These are phyloP conservation scores for Sebastes cheni DNA, from an alignment of 2,797 vertebrate genomes.

Conservation along the genomic window DNA sequence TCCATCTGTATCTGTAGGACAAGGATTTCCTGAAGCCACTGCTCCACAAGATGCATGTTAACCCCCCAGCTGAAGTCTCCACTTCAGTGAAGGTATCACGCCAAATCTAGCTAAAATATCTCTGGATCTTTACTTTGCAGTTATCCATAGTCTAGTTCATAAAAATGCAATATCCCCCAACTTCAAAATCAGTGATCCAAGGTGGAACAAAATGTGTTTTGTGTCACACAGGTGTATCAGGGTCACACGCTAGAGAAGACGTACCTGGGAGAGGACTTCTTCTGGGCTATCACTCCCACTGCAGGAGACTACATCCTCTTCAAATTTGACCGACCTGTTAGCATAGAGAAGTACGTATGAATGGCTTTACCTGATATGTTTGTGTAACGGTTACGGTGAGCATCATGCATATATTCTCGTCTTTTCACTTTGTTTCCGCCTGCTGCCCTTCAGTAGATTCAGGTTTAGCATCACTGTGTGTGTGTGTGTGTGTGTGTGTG, in stretches of 20 bases:
- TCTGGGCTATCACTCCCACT: slow-evolving; percentile 95
- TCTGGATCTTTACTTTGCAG: not conserved
- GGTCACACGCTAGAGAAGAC: slow-evolving; percentile 96
- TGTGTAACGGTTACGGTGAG: not conserved
- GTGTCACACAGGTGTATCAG: slow-evolving; percentile 88
- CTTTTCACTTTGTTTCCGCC: not conserved
- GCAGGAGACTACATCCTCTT: slow-evolving; percentile 95
- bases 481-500: slow-evolving; percentile 1
- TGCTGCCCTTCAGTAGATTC: slow-evolving; percentile 18
- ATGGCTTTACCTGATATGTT: not conserved
- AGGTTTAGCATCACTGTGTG: slow-evolving; percentile 9
- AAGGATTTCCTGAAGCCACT: slow-evolving; percentile 98
- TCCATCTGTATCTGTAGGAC: slow-evolving; percentile 82
- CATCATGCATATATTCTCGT: not conserved
- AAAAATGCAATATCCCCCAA: not conserved
- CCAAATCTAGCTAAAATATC: not conserved
- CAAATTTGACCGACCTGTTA: slow-evolving; percentile 95
- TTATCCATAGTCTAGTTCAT: not conserved
- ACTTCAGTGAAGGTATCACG: slow-evolving; percentile 92
- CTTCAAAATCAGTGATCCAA: not conserved
- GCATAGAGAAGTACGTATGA: slow-evolving; percentile 89
- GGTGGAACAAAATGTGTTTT: not conserved
- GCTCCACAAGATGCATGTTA: slow-evolving; percentile 96
- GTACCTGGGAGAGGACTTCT: slow-evolving; percentile 97
- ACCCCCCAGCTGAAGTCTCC: slow-evolving; percentile 96